These are phyloP conservation scores for Episyrphus balteatus DNA, from an alignment of 1,140 invertebrate species.

Conservation along the genomic window DNA sequence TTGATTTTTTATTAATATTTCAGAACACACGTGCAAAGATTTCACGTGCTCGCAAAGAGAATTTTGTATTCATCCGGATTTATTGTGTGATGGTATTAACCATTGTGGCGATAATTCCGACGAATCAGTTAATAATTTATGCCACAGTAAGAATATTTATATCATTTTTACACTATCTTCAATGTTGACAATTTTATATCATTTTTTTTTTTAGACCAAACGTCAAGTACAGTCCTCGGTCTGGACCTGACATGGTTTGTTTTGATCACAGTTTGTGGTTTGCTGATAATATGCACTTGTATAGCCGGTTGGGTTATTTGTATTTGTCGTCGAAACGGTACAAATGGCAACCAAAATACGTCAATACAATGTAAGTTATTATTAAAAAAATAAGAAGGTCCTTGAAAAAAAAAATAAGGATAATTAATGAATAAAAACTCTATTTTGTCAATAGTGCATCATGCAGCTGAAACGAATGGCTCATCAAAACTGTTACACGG, in stretches of 20 bases:
- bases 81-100: constrained; percentile 80
- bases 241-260: constrained; percentile 65
- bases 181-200: not conserved
- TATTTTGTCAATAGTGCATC: constrained; percentile 49
- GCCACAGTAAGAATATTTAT: constrained; percentile 55
- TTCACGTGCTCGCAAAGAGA: constrained; percentile 73
- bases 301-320: constrained; percentile 59
- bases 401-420: no score
- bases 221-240: constrained; percentile 59
- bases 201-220: constrained; percentile 47
- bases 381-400: no score
- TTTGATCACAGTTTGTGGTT: constrained; percentile 51
- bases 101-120: constrained; percentile 89
- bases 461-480: constrained; percentile 69
- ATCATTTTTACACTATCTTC: no score
- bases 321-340: constrained; percentile 54
- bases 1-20: constrained; percentile 34
- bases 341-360: constrained; percentile 39
- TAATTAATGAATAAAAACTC: no score
- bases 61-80: constrained; percentile 81
- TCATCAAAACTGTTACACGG: constrained; percentile 51
- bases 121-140: constrained; percentile 66
- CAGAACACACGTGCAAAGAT: constrained; percentile 78
- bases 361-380: constrained; percentile 21
- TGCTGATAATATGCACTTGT: constrained; percentile 53